A percentile compares a stretch with the other conserved stretches of the same genome.
Conservation (phyloP, 2,888 invertebrate genomes). For the Metacarcinus magister region DNA sequence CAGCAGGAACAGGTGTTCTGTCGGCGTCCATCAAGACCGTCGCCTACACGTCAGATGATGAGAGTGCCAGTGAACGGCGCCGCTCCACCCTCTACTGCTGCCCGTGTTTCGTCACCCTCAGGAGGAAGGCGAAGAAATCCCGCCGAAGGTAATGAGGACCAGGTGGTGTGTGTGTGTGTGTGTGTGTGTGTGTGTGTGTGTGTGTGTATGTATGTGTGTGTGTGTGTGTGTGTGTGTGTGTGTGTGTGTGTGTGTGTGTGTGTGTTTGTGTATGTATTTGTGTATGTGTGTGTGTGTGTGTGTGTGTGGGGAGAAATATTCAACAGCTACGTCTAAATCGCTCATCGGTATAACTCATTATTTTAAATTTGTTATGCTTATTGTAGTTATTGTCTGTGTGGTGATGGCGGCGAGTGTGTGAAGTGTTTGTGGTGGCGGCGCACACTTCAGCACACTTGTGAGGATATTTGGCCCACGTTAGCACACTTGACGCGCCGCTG, state of each 20-base stretch:
- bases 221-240: conserved; percentile 50
- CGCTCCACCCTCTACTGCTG: conserved; percentile 76
- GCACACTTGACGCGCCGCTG: neutral
- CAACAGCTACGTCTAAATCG: neutral
- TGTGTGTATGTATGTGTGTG: neutral
- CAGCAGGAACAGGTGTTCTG: neutral
- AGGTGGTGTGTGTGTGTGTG: neutral
- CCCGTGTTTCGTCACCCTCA: conserved; percentile 77
- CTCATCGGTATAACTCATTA: too few species aligned
- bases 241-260: neutral
- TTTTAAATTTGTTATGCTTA: too few species aligned
- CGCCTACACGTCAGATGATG: conserved; percentile 74
- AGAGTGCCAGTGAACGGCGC: conserved; percentile 75
- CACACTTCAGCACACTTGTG: neutral
- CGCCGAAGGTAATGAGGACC: conserved; percentile 66
- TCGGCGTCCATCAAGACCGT: conserved; percentile 65
- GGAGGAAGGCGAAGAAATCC: conserved; percentile 71
- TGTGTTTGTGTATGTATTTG: neutral
- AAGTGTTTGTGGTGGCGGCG: neutral
- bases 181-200: neutral
- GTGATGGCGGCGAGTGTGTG: neutral
- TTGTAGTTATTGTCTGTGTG: too few species aligned
- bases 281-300: neutral
- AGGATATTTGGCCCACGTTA: neutral
- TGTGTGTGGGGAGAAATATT: neutral